A percentile compares a stretch with the other conserved stretches of the same genome.
Evolutionary conservation across 2,797 vertebrate species (phyloP).

Genomic region (Manis pentadactyla): DNA sequence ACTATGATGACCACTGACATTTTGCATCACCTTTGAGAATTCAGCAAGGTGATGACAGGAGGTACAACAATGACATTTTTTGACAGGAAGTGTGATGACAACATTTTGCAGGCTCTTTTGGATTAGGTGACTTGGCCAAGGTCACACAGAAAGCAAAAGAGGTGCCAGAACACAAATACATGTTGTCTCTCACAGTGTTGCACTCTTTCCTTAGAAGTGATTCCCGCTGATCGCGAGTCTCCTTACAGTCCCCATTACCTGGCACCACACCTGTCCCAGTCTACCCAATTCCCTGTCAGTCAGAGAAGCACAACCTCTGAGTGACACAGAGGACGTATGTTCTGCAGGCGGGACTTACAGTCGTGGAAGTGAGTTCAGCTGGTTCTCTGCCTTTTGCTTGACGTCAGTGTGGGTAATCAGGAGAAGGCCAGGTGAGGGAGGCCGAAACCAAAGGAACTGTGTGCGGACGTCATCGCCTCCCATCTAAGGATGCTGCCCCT

Average conservation of each 20-base stretch:
- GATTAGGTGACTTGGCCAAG: background rate
- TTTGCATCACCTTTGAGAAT: background rate
- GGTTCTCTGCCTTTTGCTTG: background rate
- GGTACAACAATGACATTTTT: background rate
- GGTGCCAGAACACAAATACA: background rate
- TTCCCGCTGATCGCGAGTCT: background rate
- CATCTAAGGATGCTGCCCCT: too few relatives aligned
- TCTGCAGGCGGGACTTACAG: background rate
- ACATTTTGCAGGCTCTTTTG: background rate
- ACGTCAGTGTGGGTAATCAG: background rate
- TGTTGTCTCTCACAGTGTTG: rapidly evolving
- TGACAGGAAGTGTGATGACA: background rate
- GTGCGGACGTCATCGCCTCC: background rate
- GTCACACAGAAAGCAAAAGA: background rate
- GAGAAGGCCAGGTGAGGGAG: background rate
- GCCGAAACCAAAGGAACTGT: background rate
- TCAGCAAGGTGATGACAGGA: background rate
- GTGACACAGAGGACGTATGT: background rate
- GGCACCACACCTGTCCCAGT: too few relatives aligned
- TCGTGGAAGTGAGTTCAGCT: background rate
- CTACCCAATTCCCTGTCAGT: rapidly evolving
- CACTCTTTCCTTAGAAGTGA: background rate
- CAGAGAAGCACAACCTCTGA: background rate
- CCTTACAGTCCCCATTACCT: background rate
- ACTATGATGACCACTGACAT: background rate